These are phyloP conservation scores for Allacma fusca DNA, from an alignment of 2,888 invertebrate species.

Conservation along the genomic window DNA sequence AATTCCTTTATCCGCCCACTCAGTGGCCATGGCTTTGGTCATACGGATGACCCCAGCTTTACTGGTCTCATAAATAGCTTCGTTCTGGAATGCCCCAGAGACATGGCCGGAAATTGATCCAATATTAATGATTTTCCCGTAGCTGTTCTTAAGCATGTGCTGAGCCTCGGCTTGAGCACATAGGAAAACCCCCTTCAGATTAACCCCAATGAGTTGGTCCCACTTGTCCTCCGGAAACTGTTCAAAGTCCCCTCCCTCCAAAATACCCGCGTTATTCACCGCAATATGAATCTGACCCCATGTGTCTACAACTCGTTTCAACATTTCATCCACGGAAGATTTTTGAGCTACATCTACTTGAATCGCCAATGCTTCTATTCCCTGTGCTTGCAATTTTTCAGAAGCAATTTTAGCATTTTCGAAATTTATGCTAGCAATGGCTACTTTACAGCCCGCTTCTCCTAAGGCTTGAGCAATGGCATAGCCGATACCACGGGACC, in stretches of 20 bases:
- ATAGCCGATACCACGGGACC: constrained; percentile 27
- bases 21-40: constrained; percentile 55
- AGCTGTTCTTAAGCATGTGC: constrained; percentile 55
- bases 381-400: constrained; percentile 43
- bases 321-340: constrained; percentile 54
- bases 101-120: constrained; percentile 55
- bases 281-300: constrained; percentile 56
- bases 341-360: constrained; percentile 58
- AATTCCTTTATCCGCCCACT: constrained; percentile 56
- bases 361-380: constrained; percentile 53
- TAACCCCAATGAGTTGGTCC: constrained; percentile 51
- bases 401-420: constrained; percentile 54
- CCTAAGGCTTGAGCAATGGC: constrained; percentile 54
- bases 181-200: constrained; percentile 54
- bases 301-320: constrained; percentile 47
- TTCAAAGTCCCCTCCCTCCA: constrained; percentile 51
- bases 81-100: constrained; percentile 53
- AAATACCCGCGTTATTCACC: constrained; percentile 56
- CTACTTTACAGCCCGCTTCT: constrained; percentile 55
- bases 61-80: constrained; percentile 39
- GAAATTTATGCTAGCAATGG: constrained; percentile 53
- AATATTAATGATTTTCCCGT: constrained; percentile 28
- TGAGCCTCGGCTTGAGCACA: constrained; percentile 57
- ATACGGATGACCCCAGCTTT: constrained; percentile 58
- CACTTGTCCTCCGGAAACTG: constrained; percentile 53